phyloP scores from a whole-genome alignment of 2,888 invertebrate genomes.

The Chelonus formosanus region DNA sequence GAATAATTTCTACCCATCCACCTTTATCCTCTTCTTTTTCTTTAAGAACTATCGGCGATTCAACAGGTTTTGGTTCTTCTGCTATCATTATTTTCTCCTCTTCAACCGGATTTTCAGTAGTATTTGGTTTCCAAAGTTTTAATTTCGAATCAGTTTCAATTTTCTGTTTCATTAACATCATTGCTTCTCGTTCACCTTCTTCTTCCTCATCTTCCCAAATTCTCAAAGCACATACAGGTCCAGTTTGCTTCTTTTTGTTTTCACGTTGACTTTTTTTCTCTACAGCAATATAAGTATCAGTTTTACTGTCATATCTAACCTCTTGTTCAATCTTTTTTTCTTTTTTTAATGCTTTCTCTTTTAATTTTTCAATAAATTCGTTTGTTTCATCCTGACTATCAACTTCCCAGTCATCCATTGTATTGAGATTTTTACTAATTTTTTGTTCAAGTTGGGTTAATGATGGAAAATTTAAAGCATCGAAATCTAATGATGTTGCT shows the following conservation, averaged over 20 bases:
- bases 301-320: constrained; percentile 56
- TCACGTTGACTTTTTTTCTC: constrained; percentile 47
- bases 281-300: constrained; percentile 58
- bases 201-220: constrained; percentile 64
- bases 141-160: constrained; percentile 6
- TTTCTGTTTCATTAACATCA: constrained; percentile 46
- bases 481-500: constrained; percentile 55
- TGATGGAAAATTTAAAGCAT: constrained; percentile 55
- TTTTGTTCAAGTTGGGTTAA: constrained; percentile 57
- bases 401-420: constrained; percentile 61
- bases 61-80: constrained; percentile 24
- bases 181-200: constrained; percentile 57
- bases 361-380: constrained; percentile 25
- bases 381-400: constrained; percentile 56
- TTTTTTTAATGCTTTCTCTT: constrained; percentile 41
- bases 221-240: constrained; percentile 52
- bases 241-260: constrained; percentile 48
- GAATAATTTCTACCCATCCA: neutral
- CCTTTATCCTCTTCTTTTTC: neutral
- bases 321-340: constrained; percentile 54
- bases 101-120: constrained; percentile 43
- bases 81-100: constrained; percentile 5
- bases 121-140: constrained; percentile 45
- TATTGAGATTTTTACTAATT: constrained; percentile 46
- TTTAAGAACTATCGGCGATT: neutral